Evolutionary conservation across 1,140 invertebrate species (phyloP).

Genomic region (Polypedilum pembai): DNA sequence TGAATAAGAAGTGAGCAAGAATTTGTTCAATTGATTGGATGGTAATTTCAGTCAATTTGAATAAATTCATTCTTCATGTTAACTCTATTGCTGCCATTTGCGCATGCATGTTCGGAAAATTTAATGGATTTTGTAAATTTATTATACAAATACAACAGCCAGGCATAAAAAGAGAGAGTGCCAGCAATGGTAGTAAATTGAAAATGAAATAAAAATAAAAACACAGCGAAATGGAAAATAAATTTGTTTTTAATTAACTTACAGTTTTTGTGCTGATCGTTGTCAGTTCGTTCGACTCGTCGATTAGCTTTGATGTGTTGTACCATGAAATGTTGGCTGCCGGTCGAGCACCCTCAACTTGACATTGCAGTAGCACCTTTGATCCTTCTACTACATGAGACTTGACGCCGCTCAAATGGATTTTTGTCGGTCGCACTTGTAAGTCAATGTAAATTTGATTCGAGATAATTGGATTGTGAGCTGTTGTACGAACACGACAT

Average conservation of each 20-base stretch:
- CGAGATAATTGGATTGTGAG: constrained; percentile 55
- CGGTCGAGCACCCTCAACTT: constrained; percentile 66
- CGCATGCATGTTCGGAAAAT: too few relatives aligned
- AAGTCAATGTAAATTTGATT: constrained; percentile 64
- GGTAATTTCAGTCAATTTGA: too few relatives aligned
- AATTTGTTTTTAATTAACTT: constrained; percentile 33
- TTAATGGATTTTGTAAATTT: too few relatives aligned
- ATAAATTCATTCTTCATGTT: too few relatives aligned
- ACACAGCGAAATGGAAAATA: not conserved
- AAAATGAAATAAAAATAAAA: too few relatives aligned
- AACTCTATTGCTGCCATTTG: too few relatives aligned
- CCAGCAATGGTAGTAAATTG: not conserved
- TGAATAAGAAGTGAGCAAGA: too few relatives aligned
- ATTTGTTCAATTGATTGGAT: too few relatives aligned
- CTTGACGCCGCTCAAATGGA: constrained; percentile 63
- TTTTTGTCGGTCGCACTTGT: constrained; percentile 68
- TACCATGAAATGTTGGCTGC: constrained; percentile 77
- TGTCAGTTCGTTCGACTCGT: constrained; percentile 30
- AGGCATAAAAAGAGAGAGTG: not conserved
- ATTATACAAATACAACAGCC: too few relatives aligned
- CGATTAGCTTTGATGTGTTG: constrained; percentile 61
- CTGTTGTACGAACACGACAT: constrained; percentile 67
- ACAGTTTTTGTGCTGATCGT: constrained; percentile 37
- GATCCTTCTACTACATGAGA: constrained; percentile 68
- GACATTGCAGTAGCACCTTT: constrained; percentile 66